phyloP scores from a whole-genome alignment of 2,113 vertebrate genomes.

The Ochotona princeps region DNA sequence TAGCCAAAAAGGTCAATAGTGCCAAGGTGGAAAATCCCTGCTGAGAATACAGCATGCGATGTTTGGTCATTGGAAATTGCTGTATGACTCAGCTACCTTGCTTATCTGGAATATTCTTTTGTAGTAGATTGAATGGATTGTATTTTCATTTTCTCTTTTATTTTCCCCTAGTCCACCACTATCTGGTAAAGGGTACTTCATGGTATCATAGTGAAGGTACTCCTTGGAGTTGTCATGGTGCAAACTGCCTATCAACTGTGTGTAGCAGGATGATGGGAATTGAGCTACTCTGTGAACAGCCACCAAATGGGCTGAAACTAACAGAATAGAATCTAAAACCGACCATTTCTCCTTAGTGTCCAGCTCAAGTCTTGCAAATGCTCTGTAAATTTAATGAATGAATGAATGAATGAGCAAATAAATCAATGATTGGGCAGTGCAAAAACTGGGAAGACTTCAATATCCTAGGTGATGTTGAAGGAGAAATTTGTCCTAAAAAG shows the following conservation, averaged over 20 bases:
- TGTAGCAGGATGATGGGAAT: not conserved
- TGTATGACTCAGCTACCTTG: not conserved
- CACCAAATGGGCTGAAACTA: not conserved
- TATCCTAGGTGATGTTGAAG: constrained; percentile 40
- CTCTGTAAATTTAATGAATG: not conserved
- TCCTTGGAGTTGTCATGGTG: not conserved
- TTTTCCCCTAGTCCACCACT: not conserved
- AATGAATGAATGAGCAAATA: not conserved
- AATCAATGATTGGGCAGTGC: not conserved
- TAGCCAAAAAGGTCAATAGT: not conserved
- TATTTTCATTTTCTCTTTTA: not conserved
- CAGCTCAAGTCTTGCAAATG: not conserved
- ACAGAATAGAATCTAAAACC: not conserved
- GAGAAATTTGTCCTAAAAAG: constrained; percentile 53
- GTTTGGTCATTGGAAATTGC: not conserved
- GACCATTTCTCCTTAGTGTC: not conserved
- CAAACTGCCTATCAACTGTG: not conserved
- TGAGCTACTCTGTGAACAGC: not conserved
- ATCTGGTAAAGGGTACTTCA: not conserved
- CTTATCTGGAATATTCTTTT: constrained; percentile 21
- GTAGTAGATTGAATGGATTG: not conserved
- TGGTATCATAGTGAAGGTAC: fast-evolving
- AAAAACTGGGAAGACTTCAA: constrained; percentile 32
- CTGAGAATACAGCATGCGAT: no score
- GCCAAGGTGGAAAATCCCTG: not conserved